phyloP scores from a whole-genome alignment of 2,797 vertebrate genomes.

The Scyliorhinus canicula region DNA sequence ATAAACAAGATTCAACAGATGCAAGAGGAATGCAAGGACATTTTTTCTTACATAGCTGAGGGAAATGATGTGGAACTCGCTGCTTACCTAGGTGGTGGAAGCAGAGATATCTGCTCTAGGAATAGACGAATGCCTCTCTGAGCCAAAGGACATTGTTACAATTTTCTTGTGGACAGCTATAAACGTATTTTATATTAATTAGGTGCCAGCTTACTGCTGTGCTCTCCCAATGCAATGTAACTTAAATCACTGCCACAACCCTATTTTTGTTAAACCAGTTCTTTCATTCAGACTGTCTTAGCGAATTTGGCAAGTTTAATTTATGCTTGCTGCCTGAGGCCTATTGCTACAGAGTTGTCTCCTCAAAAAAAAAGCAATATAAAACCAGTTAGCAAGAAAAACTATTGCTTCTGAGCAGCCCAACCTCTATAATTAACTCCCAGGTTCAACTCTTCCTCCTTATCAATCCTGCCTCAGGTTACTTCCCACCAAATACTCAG shows the following conservation, averaged over 20 bases:
- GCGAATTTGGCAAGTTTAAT: background rate
- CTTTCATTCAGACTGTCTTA: background rate
- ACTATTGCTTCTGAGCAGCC: no score
- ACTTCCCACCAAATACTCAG: background rate
- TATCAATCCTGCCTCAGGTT: background rate
- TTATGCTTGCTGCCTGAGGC: background rate
- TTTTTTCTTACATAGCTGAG: background rate
- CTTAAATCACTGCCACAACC: background rate
- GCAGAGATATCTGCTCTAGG: background rate
- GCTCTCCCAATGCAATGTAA: background rate
- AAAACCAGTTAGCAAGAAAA: background rate
- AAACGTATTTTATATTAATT: background rate
- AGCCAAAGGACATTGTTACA: background rate
- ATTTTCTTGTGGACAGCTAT: background rate
- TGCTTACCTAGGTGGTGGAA: background rate
- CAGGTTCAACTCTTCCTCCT: background rate
- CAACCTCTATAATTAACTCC: background rate
- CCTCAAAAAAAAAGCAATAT: background rate
- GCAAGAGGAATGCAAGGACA: background rate
- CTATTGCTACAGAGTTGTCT: background rate
- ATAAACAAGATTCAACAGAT: background rate
- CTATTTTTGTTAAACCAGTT: background rate
- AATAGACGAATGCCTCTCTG: background rate
- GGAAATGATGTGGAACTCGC: background rate
- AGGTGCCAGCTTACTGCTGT: background rate